Evolutionary conservation across 2,888 invertebrate species (phyloP).

Genomic region (Galeruca laticollis): DNA sequence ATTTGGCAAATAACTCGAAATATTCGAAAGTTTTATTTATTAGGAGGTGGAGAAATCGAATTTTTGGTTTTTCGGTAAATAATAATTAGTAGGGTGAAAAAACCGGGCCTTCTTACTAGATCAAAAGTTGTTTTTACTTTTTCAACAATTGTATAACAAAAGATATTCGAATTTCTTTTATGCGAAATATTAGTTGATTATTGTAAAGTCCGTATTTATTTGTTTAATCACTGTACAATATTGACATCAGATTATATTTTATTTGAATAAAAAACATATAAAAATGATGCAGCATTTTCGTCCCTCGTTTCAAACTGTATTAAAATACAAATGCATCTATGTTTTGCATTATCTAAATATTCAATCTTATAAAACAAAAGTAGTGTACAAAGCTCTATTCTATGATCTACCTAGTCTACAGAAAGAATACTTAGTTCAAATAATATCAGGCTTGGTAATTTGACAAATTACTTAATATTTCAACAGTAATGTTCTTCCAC

Average conservation of each 20-base stretch:
- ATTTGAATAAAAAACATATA: background rate
- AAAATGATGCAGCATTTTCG: background rate
- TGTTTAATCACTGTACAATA: background rate
- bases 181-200: no score
- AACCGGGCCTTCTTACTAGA: no score
- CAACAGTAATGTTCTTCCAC: background rate
- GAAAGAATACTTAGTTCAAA: background rate
- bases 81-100: no score
- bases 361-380: background rate
- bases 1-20: no score
- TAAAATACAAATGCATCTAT: slow-evolving; percentile 1
- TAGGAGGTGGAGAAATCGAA: no score
- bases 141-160: no score
- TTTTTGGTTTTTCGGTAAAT: no score
- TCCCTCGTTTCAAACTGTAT: background rate
- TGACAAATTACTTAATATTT: background rate
- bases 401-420: background rate
- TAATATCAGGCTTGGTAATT: background rate
- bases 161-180: no score
- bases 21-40: no score
- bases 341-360: background rate
- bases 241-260: background rate
- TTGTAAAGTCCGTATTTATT: no score
- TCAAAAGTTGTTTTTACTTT: no score
- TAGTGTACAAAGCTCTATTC: background rate